These are phyloP conservation scores for Ichneumoninae sp. DNA, from an alignment of 2,888 invertebrate species.

Conservation along the genomic window DNA sequence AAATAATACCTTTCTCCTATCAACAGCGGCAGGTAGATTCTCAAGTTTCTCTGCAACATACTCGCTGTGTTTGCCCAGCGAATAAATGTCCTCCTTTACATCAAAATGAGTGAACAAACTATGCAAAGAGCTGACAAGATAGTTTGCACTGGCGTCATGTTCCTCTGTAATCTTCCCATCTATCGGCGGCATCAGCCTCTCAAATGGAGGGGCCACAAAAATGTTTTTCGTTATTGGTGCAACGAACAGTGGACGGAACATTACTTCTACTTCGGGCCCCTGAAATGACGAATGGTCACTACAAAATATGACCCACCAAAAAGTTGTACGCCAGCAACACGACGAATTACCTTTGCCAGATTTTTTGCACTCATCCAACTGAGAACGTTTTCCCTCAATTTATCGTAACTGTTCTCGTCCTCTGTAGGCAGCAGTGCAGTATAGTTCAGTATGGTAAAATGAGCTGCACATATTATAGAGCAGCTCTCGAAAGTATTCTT, in stretches of 20 bases:
- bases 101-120: slow-evolving; percentile 85
- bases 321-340: not conserved
- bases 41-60: slow-evolving; percentile 83
- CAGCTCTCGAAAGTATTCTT: slow-evolving; percentile 88
- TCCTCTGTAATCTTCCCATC: slow-evolving; percentile 79
- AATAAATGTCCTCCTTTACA: slow-evolving; percentile 88
- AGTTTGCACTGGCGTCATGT: slow-evolving; percentile 72
- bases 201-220: slow-evolving; percentile 88
- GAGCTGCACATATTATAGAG: slow-evolving; percentile 87
- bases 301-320: not conserved
- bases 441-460: slow-evolving; percentile 86
- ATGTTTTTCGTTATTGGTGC: slow-evolving; percentile 86
- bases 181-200: slow-evolving; percentile 86
- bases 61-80: slow-evolving; percentile 88
- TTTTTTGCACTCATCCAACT: slow-evolving; percentile 85
- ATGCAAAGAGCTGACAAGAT: slow-evolving; percentile 79
- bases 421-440: slow-evolving; percentile 83
- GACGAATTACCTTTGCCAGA: slow-evolving; percentile 71
- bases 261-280: slow-evolving; percentile 87
- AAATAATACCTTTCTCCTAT: slow-evolving; percentile 86
- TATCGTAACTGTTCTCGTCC: slow-evolving; percentile 80
- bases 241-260: slow-evolving; percentile 87
- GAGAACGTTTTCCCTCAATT: slow-evolving; percentile 84
- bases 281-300: slow-evolving; percentile 81
- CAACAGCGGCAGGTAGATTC: slow-evolving; percentile 74